Evolutionary conservation across 2,797 vertebrate genomes (phyloP).

Genomic region (Gadopsis marmoratus): DNA sequence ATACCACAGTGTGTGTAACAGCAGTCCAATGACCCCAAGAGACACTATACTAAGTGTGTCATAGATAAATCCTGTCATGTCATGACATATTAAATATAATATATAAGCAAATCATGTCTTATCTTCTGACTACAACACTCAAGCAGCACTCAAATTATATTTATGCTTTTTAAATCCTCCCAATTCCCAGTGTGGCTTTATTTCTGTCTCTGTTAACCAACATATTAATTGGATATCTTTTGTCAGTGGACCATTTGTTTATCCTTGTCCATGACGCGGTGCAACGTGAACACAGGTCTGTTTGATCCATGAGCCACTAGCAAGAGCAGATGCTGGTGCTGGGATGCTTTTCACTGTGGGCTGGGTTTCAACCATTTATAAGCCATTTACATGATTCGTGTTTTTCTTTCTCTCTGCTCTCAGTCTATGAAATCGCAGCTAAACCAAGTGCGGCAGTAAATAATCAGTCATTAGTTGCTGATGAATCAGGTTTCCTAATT

Average conservation of each 20-base stretch:
- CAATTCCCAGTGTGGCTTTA: neutral
- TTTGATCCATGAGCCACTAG: neutral
- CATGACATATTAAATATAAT: constrained; percentile 27
- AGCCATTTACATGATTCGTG: neutral
- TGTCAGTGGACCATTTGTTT: neutral
- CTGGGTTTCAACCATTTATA: neutral
- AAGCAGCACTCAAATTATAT: constrained; percentile 2
- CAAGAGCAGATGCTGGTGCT: constrained; percentile 17
- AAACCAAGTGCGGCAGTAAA: neutral
- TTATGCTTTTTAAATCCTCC: constrained; percentile 9
- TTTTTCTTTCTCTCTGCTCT: neutral
- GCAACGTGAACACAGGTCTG: neutral
- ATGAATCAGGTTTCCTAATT: neutral
- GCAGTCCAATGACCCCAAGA: constrained; percentile 51
- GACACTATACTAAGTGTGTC: constrained; percentile 9
- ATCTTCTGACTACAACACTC: constrained; percentile 6
- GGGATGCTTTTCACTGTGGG: constrained; percentile 5
- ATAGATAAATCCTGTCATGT: constrained; percentile 24
- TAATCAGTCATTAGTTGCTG: neutral
- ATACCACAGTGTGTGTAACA: constrained; percentile 56
- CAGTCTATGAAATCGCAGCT: neutral
- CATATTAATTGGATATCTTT: neutral
- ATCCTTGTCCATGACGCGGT: neutral
- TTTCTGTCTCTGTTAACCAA: neutral
- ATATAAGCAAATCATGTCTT: constrained; percentile 17